A percentile compares a stretch with the other conserved stretches of the same genome.
These are phyloP conservation scores for Chanos chanos DNA, from an alignment of 2,797 vertebrate species.

Conservation along the genomic window DNA sequence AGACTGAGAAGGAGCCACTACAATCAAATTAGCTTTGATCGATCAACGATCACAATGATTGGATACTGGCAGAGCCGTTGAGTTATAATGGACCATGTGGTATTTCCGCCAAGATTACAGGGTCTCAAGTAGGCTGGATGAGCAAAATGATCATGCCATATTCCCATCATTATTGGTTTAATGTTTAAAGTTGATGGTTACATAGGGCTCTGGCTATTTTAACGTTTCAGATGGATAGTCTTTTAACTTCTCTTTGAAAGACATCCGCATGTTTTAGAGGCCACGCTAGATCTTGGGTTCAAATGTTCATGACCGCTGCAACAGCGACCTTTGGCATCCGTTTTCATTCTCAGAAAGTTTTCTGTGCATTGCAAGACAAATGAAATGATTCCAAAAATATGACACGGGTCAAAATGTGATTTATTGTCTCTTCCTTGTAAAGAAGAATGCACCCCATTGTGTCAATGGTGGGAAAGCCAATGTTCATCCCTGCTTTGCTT, in stretches of 20 bases:
- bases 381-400: slow-evolving; percentile 42
- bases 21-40: slow-evolving; percentile 69
- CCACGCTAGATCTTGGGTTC: slow-evolving; percentile 30
- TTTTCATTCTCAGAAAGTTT: slow-evolving; percentile 44
- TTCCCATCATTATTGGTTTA: too few species aligned
- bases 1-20: slow-evolving; percentile 59
- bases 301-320: slow-evolving; percentile 35
- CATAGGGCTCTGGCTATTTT: too few species aligned
- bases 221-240: background rate
- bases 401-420: slow-evolving; percentile 45
- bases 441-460: slow-evolving; percentile 46
- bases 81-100: background rate
- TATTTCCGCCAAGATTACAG: too few species aligned
- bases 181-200: too few species aligned
- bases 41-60: slow-evolving; percentile 65
- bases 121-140: too few species aligned
- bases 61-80: slow-evolving; percentile 51
- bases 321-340: slow-evolving; percentile 37
- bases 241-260: background rate
- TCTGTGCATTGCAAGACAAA: slow-evolving; percentile 36
- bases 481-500: slow-evolving; percentile 4
- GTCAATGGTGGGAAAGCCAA: slow-evolving; percentile 20
- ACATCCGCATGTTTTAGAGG: slow-evolving; percentile 11
- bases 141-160: too few species aligned
- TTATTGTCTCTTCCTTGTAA: slow-evolving; percentile 34